Percentiles rank a stretch among this genome's conserved stretches.
Evolutionary conservation across 1,140 invertebrate species (phyloP).

Genomic region (Microvelia longipes): DNA sequence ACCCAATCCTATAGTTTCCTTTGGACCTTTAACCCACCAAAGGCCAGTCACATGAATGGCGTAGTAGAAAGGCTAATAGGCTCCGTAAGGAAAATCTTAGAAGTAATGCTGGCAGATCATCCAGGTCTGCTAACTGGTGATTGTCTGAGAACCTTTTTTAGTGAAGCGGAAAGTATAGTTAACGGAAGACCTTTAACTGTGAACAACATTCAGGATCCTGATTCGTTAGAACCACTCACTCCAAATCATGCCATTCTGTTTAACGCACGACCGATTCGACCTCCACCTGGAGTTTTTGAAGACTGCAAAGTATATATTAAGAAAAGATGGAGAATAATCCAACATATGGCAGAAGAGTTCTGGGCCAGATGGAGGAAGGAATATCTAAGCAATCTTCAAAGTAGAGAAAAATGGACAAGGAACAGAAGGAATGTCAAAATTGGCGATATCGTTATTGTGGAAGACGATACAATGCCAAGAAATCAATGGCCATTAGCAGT

Average conservation of each 20-base stretch:
- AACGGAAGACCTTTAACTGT: neutral
- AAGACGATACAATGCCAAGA: neutral
- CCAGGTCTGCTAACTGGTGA: neutral
- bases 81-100: neutral
- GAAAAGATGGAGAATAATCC: neutral
- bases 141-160: neutral
- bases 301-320: neutral
- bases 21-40: neutral
- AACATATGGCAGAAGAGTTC: neutral
- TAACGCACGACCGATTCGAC: neutral
- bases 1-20: neutral
- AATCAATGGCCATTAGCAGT: neutral
- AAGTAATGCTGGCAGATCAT: neutral
- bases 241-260: neutral
- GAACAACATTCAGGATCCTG: neutral
- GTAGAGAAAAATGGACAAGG: neutral
- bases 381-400: neutral
- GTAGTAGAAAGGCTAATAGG: neutral
- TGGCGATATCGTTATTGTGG: neutral
- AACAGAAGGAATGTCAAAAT: neutral
- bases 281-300: neutral
- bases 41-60: neutral
- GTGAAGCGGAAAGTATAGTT: neutral
- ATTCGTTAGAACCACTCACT: neutral
- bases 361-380: neutral